Percentiles rank a stretch among this genome's conserved stretches.
These are phyloP conservation scores for Menura novaehollandiae DNA, from an alignment of 2,113 vertebrate species.

Conservation along the genomic window DNA sequence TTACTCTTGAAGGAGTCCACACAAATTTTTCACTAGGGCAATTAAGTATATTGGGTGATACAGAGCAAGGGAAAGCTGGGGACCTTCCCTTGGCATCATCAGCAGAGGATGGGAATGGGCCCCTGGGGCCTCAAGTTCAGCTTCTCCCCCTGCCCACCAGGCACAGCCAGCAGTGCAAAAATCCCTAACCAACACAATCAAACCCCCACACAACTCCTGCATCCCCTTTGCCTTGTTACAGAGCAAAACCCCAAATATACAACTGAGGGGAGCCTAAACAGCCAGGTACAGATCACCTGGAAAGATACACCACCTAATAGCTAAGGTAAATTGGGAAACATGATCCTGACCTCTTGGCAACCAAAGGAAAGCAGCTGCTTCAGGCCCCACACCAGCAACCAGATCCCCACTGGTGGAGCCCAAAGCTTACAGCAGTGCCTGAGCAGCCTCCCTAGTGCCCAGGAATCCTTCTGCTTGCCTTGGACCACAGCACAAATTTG, in stretches of 20 bases:
- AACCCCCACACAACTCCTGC: not conserved
- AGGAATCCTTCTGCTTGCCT: not conserved
- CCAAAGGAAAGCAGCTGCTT: not conserved
- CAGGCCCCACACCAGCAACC: not conserved
- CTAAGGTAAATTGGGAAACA: not conserved
- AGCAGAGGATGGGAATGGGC: not conserved
- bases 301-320: fast-evolving
- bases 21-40: not conserved
- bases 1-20: not conserved
- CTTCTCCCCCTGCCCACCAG: not conserved
- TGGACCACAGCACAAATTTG: not conserved
- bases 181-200: not conserved
- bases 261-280: not conserved
- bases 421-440: not conserved
- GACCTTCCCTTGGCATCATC: not conserved
- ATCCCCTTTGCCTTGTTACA: not conserved
- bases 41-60: not conserved
- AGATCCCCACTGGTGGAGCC: not conserved
- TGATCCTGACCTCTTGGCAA: not conserved
- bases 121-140: not conserved
- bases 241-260: not conserved
- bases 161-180: not conserved
- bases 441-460: not conserved
- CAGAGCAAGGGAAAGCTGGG: not conserved
- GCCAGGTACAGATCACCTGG: not conserved